These are phyloP conservation scores for Dasyurus viverrinus DNA, from an alignment of 2,113 vertebrate genomes.

Conservation along the genomic window DNA sequence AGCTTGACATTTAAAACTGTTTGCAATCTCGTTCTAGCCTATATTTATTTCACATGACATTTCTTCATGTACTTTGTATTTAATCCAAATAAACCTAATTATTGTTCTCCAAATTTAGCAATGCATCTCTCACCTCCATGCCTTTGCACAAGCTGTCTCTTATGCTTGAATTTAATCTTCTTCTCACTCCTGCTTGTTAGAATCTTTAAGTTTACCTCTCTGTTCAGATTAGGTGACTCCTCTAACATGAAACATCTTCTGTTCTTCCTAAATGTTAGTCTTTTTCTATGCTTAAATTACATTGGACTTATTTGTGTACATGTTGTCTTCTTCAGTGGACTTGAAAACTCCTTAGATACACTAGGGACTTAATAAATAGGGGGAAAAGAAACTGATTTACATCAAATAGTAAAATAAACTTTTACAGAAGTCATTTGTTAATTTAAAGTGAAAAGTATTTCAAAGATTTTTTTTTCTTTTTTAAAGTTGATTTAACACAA, in stretches of 20 bases:
- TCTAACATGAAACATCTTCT: background rate
- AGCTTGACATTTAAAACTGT: background rate
- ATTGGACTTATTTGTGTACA: background rate
- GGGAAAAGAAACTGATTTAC: background rate
- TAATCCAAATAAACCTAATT: background rate
- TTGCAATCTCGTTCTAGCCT: background rate
- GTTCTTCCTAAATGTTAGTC: background rate
- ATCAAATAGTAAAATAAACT: background rate
- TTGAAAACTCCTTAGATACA: background rate
- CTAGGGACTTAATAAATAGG: background rate
- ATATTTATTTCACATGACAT: background rate
- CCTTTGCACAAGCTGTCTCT: background rate
- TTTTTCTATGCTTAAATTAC: background rate
- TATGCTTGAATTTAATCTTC: background rate
- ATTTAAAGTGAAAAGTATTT: background rate
- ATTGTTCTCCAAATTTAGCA: background rate
- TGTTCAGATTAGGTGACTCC: background rate
- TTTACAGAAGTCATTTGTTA: background rate
- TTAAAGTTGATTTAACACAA: background rate
- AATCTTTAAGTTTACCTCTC: background rate
- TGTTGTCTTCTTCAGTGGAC: background rate
- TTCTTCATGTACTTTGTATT: background rate
- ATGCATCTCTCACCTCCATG: background rate
- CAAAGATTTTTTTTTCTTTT: background rate
- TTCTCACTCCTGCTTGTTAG: background rate